Conservation (phyloP, 2,888 invertebrate species). For the Zonitis immaculata region DNA sequence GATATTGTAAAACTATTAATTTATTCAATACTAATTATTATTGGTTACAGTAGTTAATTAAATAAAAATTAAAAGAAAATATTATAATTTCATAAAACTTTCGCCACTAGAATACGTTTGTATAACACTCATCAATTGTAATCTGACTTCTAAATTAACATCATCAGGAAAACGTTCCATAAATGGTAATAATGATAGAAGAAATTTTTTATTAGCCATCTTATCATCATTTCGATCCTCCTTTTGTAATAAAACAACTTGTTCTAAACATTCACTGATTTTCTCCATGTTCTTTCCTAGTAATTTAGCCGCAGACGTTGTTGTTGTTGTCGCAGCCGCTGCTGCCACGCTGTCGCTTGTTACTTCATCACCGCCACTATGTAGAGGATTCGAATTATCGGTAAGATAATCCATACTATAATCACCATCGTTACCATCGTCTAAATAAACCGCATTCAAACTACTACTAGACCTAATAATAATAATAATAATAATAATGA, state of each 20-base stretch:
- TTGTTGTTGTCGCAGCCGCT: neutral
- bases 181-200: constrained; percentile 36
- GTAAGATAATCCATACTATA: neutral
- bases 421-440: constrained; percentile 4
- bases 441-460: constrained; percentile 7
- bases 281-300: neutral
- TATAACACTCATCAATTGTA: constrained; percentile 36
- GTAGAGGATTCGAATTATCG: neutral
- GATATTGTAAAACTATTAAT: neutral
- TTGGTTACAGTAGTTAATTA: too few relatives aligned
- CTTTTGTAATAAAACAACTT: constrained; percentile 30
- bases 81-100: constrained; percentile 14
- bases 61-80: neutral
- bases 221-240: constrained; percentile 33
- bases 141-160: constrained; percentile 36
- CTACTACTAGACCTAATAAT: constrained; percentile 4
- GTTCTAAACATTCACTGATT: constrained; percentile 17
- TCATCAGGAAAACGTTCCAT: constrained; percentile 37
- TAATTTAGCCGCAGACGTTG: neutral
- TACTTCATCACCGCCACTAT: neutral
- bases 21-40: neutral
- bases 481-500: neutral
- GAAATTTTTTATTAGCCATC: constrained; percentile 37
- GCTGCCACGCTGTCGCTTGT: neutral
- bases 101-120: constrained; percentile 25